Conservation (phyloP, 2,888 invertebrate species). For the Pheosia gnoma region DNA sequence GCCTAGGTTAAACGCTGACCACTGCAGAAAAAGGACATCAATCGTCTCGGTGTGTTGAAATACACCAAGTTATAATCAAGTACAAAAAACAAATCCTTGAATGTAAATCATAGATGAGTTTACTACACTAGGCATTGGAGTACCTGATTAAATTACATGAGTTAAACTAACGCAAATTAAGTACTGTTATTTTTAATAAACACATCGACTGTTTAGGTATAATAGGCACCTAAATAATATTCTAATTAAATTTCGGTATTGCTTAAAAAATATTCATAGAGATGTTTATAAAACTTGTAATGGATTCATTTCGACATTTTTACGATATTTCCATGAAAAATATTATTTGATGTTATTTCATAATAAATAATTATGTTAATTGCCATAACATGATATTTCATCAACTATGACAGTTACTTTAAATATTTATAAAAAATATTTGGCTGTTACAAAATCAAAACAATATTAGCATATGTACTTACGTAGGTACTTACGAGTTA, state of each 20-base stretch:
- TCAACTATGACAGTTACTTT: not conserved
- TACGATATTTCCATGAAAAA: not conserved
- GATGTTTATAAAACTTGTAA: not conserved
- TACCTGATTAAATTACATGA: constrained; percentile 14
- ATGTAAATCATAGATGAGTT: too few relatives aligned
- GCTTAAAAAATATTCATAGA: too few relatives aligned
- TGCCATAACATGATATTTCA: not conserved
- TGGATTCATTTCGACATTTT: not conserved
- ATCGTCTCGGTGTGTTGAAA: constrained; percentile 12
- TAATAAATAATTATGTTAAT: not conserved
- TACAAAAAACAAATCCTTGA: not conserved
- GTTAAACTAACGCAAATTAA: not conserved
- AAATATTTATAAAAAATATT: not conserved
- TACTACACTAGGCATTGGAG: too few relatives aligned
- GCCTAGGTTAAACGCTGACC: constrained; percentile 32
- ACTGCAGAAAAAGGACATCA: constrained; percentile 22
- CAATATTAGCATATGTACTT: not conserved
- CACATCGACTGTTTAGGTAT: too few relatives aligned
- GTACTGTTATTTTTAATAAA: not conserved
- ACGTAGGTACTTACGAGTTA: not conserved
- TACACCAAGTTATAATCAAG: not conserved
- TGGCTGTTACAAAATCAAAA: not conserved
- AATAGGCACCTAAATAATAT: too few relatives aligned
- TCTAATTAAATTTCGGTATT: too few relatives aligned
- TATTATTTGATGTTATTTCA: not conserved